Conservation (phyloP, 2,113 vertebrate genomes). For the Andinoacara biseriatus region DNA sequence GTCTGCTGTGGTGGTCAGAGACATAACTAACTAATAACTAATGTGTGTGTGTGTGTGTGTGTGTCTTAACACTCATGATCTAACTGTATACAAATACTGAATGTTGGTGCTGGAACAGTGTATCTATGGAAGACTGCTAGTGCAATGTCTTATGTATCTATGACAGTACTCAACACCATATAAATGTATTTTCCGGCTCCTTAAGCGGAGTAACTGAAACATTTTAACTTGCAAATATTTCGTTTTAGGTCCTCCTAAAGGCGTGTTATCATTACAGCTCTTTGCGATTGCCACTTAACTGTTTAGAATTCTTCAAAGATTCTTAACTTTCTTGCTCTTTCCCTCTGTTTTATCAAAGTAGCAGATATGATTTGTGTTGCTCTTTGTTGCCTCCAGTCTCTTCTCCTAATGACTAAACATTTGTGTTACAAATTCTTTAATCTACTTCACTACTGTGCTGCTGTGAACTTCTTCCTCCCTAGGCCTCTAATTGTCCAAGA, state of each 20-base stretch:
- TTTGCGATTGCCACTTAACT: neutral
- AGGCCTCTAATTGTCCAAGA: slow-evolving; percentile 29
- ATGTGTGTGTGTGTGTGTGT: neutral
- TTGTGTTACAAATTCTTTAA: slow-evolving; percentile 12
- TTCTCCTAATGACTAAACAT: neutral
- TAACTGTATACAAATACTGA: neutral
- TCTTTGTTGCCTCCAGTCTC: neutral
- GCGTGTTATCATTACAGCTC: neutral
- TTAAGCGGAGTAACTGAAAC: neutral
- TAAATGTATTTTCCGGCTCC: neutral
- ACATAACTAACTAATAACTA: no score
- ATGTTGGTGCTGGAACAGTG: neutral
- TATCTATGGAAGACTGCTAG: neutral
- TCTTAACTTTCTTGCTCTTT: neutral
- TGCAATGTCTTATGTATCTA: neutral
- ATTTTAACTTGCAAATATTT: slow-evolving; percentile 2
- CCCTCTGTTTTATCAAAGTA: neutral
- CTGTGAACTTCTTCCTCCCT: neutral
- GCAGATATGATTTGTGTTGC: neutral
- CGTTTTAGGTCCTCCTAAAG: neutral
- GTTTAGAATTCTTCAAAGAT: neutral
- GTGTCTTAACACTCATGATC: neutral
- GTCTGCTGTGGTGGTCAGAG: neutral
- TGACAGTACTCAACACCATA: neutral
- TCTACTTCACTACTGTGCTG: slow-evolving; percentile 18